Base-by-base conservation (phyloP, 2,113 vertebrate genomes). In the Lutjanus erythropterus region DNA sequence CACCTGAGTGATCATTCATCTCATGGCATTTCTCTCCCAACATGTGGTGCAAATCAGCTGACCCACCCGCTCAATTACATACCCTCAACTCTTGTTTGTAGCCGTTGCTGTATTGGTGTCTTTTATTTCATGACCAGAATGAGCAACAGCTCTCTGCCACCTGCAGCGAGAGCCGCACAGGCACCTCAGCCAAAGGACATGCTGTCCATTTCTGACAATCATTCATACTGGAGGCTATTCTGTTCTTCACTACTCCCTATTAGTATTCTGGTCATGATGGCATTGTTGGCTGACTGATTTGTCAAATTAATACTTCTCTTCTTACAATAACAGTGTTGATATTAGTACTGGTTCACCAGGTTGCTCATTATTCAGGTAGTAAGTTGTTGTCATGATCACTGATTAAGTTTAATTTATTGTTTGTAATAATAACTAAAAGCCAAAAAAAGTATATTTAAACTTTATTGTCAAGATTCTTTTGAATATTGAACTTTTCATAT, bases 1-100 rank as follows among this genome's bases (percentile, higher is more conserved):
- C 4, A 25, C 23, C 12, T 79, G n/a, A 67, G 49, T 61, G 69
- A 78, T 79, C 52, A 41, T 78, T 71, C 49, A 44, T 77, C 77
- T 65, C 33, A 16, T 73, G 78, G 76, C 41, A 70, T 84, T 75
- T 77, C 35, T 60, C 42, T 77, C 14, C 33, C 19, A 39, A 55
- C 42, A 65, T 66, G 50, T 59, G 29, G 14, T 78, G 44, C 55
- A 68, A 80, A 75, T 76, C 50, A 75, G 41, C 66, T 41, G 55
- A 79, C 58, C 25, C 41, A 49, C 46, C 52, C 23, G 25, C 80
- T 68, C 16, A 66, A 27, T 68, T 49, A 60, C 59, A 66, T 55
- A 71, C 67, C 12, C 25, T 21, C 53, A 49, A 49, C 27, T 74
- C 12, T 52, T n/a, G 23, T 68, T 71, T 75, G 47, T 60, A 53